These are phyloP conservation scores for Tipula vernalis DNA, from an alignment of 2,888 invertebrate species.

Conservation along the genomic window DNA sequence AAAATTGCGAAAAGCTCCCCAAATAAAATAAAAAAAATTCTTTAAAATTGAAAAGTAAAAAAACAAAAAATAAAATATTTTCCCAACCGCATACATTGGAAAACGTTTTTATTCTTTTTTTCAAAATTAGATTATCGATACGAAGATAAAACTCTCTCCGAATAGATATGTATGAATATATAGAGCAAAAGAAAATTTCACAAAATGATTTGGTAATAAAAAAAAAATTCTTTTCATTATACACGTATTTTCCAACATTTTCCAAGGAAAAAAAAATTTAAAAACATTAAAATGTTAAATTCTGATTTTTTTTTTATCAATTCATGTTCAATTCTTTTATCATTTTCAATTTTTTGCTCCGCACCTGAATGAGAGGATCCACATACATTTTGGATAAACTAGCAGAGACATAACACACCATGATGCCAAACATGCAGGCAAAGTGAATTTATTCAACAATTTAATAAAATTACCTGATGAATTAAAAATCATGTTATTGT, in stretches of 20 bases:
- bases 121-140: neutral
- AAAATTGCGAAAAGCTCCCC: neutral
- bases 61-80: neutral
- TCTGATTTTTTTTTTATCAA: neutral
- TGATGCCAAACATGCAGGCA: neutral
- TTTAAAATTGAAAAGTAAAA: neutral
- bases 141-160: neutral
- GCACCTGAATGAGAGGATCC: neutral
- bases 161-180: neutral
- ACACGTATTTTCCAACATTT: neutral
- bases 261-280: neutral
- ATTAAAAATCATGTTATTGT: neutral
- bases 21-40: neutral
- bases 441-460: constrained; percentile 1
- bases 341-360: neutral
- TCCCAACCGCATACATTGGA: neutral
- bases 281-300: neutral
- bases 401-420: neutral
- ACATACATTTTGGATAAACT: neutral
- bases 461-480: neutral
- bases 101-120: neutral
- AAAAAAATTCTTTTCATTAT: neutral
- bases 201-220: neutral
- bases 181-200: neutral
- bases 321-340: constrained; percentile 4